phyloP scores from a whole-genome alignment of 2,888 invertebrate species.

The Proisotoma minuta region DNA sequence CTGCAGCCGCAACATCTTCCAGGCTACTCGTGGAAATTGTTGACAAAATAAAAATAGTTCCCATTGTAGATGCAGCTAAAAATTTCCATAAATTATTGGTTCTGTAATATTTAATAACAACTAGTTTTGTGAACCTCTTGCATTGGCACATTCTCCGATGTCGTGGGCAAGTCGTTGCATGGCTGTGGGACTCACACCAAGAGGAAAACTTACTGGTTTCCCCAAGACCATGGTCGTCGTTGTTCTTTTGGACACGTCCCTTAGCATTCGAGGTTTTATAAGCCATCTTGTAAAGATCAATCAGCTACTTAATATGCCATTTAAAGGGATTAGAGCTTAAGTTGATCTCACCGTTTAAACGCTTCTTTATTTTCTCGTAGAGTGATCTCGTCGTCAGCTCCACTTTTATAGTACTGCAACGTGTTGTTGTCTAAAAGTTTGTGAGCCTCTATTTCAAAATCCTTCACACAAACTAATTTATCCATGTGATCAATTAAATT shows the following conservation, averaged over 20 bases:
- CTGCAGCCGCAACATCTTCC: conserved; percentile 76
- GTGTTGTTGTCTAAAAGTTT: conserved; percentile 62
- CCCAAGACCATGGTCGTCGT: conserved; percentile 63
- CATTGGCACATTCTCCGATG: conserved; percentile 80
- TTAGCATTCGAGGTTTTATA: conserved; percentile 71
- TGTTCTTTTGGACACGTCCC: conserved; percentile 65
- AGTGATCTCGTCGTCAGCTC: conserved; percentile 75
- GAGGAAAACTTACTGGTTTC: conserved; percentile 63
- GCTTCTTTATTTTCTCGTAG: conserved; percentile 68
- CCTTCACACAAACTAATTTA: conserved; percentile 63
- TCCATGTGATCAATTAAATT: conserved; percentile 42
- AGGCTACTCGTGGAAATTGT: conserved; percentile 81
- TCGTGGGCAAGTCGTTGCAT: conserved; percentile 89
- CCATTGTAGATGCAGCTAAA: conserved; percentile 70
- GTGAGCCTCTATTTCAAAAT: conserved; percentile 69
- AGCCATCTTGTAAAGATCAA: conserved; percentile 58
- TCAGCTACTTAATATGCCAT: neutral
- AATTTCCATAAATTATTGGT: conserved; percentile 24
- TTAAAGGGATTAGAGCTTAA: neutral
- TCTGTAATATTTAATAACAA: conserved; percentile 1
- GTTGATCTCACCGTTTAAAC: conserved; percentile 62
- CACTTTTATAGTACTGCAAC: conserved; percentile 80
- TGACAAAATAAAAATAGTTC: conserved; percentile 74
- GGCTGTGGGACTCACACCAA: conserved; percentile 78
- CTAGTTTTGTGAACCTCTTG: conserved; percentile 58